A percentile compares a stretch with the other conserved stretches of the same genome.
These are phyloP conservation scores for Lophura nycthemera DNA, from an alignment of 2,113 vertebrate genomes.

Conservation along the genomic window DNA sequence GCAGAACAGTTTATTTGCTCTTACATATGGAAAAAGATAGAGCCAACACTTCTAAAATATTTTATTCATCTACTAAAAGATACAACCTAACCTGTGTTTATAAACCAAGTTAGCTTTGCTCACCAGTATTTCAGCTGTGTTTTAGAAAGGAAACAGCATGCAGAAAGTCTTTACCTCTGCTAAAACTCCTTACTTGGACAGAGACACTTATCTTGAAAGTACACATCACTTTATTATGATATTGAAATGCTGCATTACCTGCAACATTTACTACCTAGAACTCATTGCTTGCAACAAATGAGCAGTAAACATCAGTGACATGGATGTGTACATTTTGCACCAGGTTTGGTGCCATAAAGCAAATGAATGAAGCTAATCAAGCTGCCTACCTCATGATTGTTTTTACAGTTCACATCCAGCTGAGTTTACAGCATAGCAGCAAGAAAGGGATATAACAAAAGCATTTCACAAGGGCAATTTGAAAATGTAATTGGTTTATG, in stretches of 20 bases:
- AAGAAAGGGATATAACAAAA: background rate
- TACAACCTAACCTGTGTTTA: background rate
- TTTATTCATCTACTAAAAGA: background rate
- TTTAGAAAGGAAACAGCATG: background rate
- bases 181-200: background rate
- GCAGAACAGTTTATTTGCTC: background rate
- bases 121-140: background rate
- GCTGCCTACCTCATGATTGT: background rate
- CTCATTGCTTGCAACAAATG: background rate
- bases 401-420: constrained; percentile 32
- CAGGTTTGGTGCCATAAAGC: background rate
- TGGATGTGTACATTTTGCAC: rapidly evolving
- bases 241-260: background rate
- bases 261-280: background rate
- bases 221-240: background rate
- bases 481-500: constrained; percentile 43
- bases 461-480: background rate
- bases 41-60: background rate
- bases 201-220: background rate
- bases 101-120: background rate
- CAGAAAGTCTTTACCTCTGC: background rate
- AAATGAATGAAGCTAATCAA: constrained; percentile 16
- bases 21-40: background rate
- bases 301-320: background rate
- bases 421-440: background rate